phyloP scores from a whole-genome alignment of 2,113 vertebrate genomes.

The Callipepla squamata region DNA sequence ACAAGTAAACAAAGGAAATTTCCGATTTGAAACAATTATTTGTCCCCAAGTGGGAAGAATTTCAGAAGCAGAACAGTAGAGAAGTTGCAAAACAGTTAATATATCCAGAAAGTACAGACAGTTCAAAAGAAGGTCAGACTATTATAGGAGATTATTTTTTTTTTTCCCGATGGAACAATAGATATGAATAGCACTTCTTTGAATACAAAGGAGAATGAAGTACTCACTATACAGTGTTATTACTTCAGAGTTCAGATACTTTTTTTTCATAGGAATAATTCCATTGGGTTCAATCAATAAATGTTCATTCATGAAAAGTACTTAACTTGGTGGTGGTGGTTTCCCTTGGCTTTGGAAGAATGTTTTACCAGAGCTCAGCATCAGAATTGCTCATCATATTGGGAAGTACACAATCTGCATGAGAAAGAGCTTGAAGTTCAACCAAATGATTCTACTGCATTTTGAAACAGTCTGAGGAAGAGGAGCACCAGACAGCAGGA shows the following conservation, averaged over 20 bases:
- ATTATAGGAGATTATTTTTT: background rate
- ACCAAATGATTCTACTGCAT: background rate
- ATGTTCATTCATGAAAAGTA: background rate
- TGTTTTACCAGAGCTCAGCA: background rate
- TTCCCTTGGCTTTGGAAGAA: background rate
- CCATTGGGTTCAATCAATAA: background rate
- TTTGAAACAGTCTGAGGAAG: background rate
- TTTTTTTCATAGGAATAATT: background rate
- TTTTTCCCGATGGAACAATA: background rate
- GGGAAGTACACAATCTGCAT: background rate
- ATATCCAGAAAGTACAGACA: background rate
- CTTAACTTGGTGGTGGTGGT: background rate
- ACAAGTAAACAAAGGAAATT: background rate
- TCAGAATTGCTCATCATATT: background rate
- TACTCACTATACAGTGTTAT: background rate
- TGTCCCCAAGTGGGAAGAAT: background rate
- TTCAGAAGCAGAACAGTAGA: background rate
- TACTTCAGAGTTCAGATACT: background rate
- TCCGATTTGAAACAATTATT: background rate
- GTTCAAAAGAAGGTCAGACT: background rate
- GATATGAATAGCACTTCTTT: background rate
- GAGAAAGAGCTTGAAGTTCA: background rate
- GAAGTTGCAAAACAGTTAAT: background rate
- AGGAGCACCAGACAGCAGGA: background rate
- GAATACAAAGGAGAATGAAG: background rate